Conservation (phyloP, 2,888 invertebrate species). For the Psococerastis gibbosa region DNA sequence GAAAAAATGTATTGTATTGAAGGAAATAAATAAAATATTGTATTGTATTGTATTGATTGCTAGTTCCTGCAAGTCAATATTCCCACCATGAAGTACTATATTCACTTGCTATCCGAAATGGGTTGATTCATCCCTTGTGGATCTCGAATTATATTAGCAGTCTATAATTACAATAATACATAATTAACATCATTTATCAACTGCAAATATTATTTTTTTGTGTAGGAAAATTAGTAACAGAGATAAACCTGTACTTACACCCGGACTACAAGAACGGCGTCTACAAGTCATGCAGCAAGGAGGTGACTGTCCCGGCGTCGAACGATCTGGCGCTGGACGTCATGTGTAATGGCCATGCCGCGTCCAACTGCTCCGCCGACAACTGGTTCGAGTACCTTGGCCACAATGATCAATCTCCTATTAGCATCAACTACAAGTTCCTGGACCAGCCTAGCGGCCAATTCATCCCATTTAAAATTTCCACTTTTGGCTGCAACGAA, state of each 20-base stretch:
- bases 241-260: conserved; percentile 49
- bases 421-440: conserved; percentile 51
- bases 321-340: conserved; percentile 58
- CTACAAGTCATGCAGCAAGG: conserved; percentile 67
- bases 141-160: no score
- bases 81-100: no score
- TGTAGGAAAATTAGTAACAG: conserved; percentile 34
- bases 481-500: conserved; percentile 43
- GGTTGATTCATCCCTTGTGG: no score
- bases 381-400: conserved; percentile 41
- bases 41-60: no score
- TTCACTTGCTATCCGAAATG: no score
- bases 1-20: no score
- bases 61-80: no score
- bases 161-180: no score
- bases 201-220: no score
- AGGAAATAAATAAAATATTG: no score
- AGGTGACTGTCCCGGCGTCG: conserved; percentile 61
- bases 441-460: conserved; percentile 30
- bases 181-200: no score
- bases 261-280: conserved; percentile 48
- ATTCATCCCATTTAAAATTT: conserved; percentile 37
- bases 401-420: conserved; percentile 34
- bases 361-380: conserved; percentile 47
- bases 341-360: conserved; percentile 70